Evolutionary conservation across 2,797 vertebrate species (phyloP).

Genomic region (Vultur gryphus): DNA sequence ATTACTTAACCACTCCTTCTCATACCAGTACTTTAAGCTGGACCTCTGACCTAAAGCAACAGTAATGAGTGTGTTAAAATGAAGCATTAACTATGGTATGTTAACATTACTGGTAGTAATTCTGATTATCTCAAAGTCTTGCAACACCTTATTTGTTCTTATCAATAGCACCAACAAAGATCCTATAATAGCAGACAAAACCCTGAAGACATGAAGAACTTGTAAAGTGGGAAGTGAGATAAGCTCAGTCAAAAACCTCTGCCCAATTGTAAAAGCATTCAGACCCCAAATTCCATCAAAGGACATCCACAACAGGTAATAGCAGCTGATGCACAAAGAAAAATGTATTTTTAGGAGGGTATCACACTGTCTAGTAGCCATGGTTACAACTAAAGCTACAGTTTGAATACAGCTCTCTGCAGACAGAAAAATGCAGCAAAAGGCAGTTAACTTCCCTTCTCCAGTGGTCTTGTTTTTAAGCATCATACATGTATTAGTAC

Average conservation of each 20-base stretch:
- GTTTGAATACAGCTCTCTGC: neutral
- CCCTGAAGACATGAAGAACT: neutral
- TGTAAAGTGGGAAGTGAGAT: neutral
- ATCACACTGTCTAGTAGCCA: neutral
- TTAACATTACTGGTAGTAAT: neutral
- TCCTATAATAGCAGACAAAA: neutral
- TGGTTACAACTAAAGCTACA: neutral
- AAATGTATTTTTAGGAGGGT: neutral
- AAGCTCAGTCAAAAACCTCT: neutral
- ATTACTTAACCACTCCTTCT: constrained; percentile 88
- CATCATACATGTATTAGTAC: neutral
- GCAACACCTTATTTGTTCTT: neutral
- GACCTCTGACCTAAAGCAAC: constrained; percentile 84
- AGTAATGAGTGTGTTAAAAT: constrained; percentile 32
- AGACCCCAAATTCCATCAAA: neutral
- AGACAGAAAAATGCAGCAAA: neutral
- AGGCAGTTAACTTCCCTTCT: neutral
- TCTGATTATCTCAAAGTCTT: neutral
- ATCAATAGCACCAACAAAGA: neutral
- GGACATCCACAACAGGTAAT: neutral
- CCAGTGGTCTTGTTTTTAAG: neutral
- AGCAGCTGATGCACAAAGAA: neutral
- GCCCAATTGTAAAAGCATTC: neutral
- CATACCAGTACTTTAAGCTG: constrained; percentile 87
- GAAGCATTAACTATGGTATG: neutral